A percentile compares a stretch with the other conserved stretches of the same genome.
Conservation (phyloP, 2,888 invertebrate species). For the Eumacrocentrus americanus region DNA sequence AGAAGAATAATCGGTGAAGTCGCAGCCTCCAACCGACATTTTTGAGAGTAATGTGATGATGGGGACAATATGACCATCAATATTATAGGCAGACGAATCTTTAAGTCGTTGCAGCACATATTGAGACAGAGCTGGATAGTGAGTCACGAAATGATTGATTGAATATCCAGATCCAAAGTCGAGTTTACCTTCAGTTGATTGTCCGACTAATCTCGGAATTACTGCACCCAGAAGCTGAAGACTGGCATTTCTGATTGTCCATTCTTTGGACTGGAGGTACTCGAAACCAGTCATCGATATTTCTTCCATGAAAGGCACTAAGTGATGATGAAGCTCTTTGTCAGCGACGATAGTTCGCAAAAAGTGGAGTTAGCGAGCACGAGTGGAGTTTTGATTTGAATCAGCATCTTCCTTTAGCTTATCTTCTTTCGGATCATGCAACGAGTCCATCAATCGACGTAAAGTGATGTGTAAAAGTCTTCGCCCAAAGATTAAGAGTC, state of each 20-base stretch:
- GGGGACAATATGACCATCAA: constrained; percentile 50
- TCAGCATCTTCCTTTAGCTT: constrained; percentile 23
- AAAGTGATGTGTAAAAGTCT: constrained; percentile 57
- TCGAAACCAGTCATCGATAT: constrained; percentile 65
- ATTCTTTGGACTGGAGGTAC: constrained; percentile 60
- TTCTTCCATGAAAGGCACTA: constrained; percentile 64
- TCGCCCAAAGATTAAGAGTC: too few relatives aligned
- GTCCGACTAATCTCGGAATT: constrained; percentile 77
- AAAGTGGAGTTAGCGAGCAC: constrained; percentile 62
- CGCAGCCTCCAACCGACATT: constrained; percentile 53
- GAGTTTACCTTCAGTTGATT: constrained; percentile 59
- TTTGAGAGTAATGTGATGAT: constrained; percentile 58
- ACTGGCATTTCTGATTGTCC: constrained; percentile 74
- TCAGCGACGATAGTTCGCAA: constrained; percentile 68
- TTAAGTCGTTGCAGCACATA: constrained; percentile 53
- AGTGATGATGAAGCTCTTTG: constrained; percentile 65
- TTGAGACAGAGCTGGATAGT: constrained; percentile 60
- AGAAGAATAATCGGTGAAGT: constrained; percentile 48
- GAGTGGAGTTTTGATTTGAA: constrained; percentile 44
- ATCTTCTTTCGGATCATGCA: constrained; percentile 32
- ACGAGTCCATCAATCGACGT: constrained; percentile 39
- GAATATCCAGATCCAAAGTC: constrained; percentile 59
- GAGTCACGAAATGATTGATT: constrained; percentile 62
- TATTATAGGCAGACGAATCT: constrained; percentile 30
- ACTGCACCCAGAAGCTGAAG: constrained; percentile 79